These are phyloP conservation scores for Fringilla coelebs DNA, from an alignment of 2,797 vertebrate genomes.

Conservation along the genomic window DNA sequence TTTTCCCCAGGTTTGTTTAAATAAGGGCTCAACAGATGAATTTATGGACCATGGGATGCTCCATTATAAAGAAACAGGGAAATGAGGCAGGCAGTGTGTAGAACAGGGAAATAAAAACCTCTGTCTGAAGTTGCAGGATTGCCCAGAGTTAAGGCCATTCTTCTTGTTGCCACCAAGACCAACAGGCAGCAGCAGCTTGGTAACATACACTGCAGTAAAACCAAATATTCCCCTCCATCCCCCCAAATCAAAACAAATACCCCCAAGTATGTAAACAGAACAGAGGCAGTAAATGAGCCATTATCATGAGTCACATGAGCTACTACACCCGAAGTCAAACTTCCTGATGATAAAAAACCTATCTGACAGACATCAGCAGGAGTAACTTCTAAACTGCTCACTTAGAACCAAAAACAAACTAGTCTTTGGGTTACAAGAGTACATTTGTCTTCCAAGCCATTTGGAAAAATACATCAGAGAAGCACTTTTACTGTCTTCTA, in stretches of 20 bases:
- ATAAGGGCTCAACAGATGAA: neutral
- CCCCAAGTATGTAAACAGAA: neutral
- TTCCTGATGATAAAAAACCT: neutral
- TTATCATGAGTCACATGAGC: neutral
- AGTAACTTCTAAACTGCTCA: neutral
- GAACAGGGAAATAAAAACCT: neutral
- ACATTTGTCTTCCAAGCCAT: neutral
- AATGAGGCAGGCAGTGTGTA: neutral
- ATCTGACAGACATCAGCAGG: neutral
- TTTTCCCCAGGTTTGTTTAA: neutral
- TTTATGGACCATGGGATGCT: neutral
- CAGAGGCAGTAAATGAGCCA: neutral
- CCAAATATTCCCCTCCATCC: neutral
- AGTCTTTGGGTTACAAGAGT: neutral
- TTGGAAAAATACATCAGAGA: neutral
- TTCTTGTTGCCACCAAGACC: neutral
- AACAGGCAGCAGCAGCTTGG: neutral
- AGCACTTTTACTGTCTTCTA: neutral
- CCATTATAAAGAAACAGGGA: neutral
- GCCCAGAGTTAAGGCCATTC: neutral
- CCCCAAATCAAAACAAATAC: neutral
- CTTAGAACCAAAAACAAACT: neutral
- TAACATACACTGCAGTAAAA: neutral
- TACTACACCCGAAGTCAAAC: neutral
- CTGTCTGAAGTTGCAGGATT: neutral